Evolutionary conservation across 2,888 invertebrate genomes (phyloP), one percentile per base, ranked within the genome.

Genomic region (Prionchulus punctatus): DNA sequence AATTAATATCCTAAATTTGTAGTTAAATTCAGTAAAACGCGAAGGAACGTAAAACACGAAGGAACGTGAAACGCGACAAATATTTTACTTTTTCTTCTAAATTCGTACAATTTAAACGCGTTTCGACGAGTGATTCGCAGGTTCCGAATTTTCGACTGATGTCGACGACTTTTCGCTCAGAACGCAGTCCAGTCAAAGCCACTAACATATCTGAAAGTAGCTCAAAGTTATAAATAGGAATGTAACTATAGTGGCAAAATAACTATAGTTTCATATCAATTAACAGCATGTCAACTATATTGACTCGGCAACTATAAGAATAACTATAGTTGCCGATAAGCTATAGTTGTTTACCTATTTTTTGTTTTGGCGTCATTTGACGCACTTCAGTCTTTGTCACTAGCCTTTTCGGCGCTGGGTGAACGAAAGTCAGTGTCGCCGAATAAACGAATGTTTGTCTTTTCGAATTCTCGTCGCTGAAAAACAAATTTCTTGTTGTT

Each of bases 371-470:
- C 30, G 70, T 68, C 51, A 70, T 52, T 28, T 67, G 62, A 12
- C 64, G 65, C 42, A 65, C 68, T 55, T 68, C 71, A 58, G 66
- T 69, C 61, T 70, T 71, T 42, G 66, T 64, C 30, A 65, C 56
- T 1, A 67, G 55, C 57, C 74, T 62, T 0, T 87, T 85, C 45
- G 89, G 77, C 56, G 86, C 85, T 62, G 66, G 62, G 61, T 92
- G 91, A 0, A 89, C 84, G 69, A 94, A 74, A 0, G 94, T 89
- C 30, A 98, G 77, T 0, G 98, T 98, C 18, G 98, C 98, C 0
- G 96, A 98, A 76, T 94, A 96, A 0, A 98, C 86, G 69, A 96
- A 90, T 69, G 85, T 92, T 74, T 98, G 94, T 1, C 94, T 75
- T 43, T 64, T 64, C 7, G 7, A 7, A n/a, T 45, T 23, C 23